Evolutionary conservation across 1,140 invertebrate genomes (phyloP).

Genomic region (Mamestra configurata): DNA sequence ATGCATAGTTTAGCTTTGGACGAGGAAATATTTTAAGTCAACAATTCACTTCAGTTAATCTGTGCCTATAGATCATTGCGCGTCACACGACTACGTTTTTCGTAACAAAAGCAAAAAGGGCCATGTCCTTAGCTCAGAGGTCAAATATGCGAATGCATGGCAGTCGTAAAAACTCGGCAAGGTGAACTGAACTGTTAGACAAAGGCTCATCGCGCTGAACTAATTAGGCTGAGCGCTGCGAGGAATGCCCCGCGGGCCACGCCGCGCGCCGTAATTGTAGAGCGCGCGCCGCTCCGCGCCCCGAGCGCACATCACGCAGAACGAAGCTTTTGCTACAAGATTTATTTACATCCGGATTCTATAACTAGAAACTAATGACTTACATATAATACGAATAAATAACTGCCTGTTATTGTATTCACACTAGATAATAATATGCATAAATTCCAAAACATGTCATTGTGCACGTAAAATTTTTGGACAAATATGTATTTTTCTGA

Average conservation of each 20-base stretch:
- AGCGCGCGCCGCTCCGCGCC: conserved; percentile 62
- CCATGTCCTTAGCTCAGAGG: conserved; percentile 75
- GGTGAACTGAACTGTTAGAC: conserved; percentile 83
- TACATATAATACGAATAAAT: conserved; percentile 33
- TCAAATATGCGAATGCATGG: conserved; percentile 69
- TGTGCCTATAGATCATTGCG: conserved; percentile 60
- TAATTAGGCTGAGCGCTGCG: conserved; percentile 79
- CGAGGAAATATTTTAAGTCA: conserved; percentile 5
- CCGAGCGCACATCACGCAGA: conserved; percentile 64
- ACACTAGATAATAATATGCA: background rate
- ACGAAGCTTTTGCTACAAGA: conserved; percentile 74
- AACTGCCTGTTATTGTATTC: conserved; percentile 22
- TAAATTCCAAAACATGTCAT: background rate
- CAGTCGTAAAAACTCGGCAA: conserved; percentile 77
- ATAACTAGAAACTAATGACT: conserved; percentile 43
- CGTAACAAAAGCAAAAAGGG: conserved; percentile 70
- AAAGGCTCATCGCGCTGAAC: conserved; percentile 83
- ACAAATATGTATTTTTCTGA: conserved; percentile 6
- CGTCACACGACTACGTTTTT: conserved; percentile 62
- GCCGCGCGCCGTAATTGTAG: conserved; percentile 68
- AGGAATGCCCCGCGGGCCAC: conserved; percentile 78
- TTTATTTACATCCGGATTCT: conserved; percentile 85
- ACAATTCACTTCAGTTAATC: conserved; percentile 19
- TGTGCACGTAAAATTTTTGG: conserved; percentile 6
- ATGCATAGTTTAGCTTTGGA: conserved; percentile 32